Base-by-base conservation (phyloP, 2,797 vertebrate genomes). In the Atherinosoma microstoma region DNA sequence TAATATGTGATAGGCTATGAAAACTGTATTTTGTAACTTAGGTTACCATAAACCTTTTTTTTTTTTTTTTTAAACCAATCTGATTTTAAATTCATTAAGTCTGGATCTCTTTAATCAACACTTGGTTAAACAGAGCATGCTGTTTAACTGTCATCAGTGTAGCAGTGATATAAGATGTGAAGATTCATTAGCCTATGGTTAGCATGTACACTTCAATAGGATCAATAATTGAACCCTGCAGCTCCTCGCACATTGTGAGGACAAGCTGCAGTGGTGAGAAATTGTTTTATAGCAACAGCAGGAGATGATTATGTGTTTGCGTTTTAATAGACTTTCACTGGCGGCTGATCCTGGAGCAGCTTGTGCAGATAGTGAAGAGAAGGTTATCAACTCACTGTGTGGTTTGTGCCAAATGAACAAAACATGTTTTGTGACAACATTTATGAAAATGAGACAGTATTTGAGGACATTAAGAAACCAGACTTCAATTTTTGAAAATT, bases 301-400 rank as follows among this genome's bases (percentile, higher is more conserved):
- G 45, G 22, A 29, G 54, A 75, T 49, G 61, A 77, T 65, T 58
- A 38, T 16, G 66, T 54, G 36, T 5, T 18, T 4, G 62, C 40
- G 58, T 51, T 58, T 65, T 35, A 40, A 57, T 67, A 64, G 72
- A 76, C 73, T 0, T 42, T 73, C 34, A 70, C 68, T 60, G 64
- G 66, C 57, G 67, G 67, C 4, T 67, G 71, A 82, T 76, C 40
- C 56, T n/a, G 24, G 47, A 30, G 38, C 36, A 63, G n/a, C 29
- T 63, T 20, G 29, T 70, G 53, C 67, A 51, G 51, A 36, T 56
- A 30, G 35, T 65, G 60, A 45, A 73, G 54, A 69, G 42, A 9
- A 73, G 58, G 47, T 61, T 58, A 65, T 62, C 65, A 60, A 40
- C 56, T 49, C 58, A 69, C 45, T 65, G 72, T 58, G 3, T 0